Base-by-base conservation (phyloP, 2,113 vertebrate species). In the Platysteira castanea region DNA sequence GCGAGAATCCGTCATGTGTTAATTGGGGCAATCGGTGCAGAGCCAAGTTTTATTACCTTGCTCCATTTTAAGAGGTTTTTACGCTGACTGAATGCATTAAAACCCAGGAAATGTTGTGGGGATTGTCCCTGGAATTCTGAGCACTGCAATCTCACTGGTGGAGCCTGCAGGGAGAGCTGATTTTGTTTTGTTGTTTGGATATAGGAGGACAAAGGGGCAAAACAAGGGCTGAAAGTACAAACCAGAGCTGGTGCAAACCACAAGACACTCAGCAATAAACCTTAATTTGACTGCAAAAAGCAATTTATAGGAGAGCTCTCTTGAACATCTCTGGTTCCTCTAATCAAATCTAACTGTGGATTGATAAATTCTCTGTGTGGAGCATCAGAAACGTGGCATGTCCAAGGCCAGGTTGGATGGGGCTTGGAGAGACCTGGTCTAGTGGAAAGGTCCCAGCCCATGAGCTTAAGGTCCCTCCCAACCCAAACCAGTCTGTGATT, bases 1-100 rank as follows among this genome's bases (percentile, higher is more conserved):
- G 46, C 23, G 1, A 47, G 70, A 8, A 95, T 95, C 93, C 37
- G 75, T 93, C 93, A 90, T n/a, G 50, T 59, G 89, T 41, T 96
- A 95, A 96, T 96, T 91, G 89, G 77, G 89, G 37, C 73, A 71
- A 31, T 23, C 60, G 11, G 37, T 50, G 35, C 19, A 46, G 42
- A 83, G 78, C 89, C 59, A 79, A 44, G 13, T 44, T 93, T 96
- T 90, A 93, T 52, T 93, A 19, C 70, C 84, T 61, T 70, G 59
- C 41, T 95, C 87, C 28, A 18, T 85, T 90, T 96, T 44, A n/a
- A 77, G 54, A 77, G 84, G 54, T 74, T 95, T 95, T 83, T 80
- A 50, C 89, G 90, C 74, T 91, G 44, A 59, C 75, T 91, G 93
- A 93, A 90, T 93, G 87, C 82, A 93, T 93, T 83, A 65, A 94